Conservation (phyloP, 2,888 invertebrate species). For the Calameuta idolon region DNA sequence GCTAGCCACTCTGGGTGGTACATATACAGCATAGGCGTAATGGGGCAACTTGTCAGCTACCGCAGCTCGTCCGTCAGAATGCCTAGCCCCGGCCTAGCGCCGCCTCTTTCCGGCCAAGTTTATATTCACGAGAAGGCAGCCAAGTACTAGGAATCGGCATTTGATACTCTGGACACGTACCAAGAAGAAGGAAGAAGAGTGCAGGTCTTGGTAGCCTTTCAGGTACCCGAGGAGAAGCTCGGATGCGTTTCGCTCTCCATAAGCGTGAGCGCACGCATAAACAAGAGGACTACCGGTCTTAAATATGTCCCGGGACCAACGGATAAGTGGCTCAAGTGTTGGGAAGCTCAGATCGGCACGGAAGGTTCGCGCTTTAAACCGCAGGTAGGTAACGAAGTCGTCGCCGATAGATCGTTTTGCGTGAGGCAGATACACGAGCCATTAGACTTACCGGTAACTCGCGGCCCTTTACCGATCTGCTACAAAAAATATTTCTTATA, state of each 20-base stretch:
- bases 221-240: constrained; percentile 15
- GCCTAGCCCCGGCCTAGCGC: constrained; percentile 25
- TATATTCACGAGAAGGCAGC: constrained; percentile 35
- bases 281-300: constrained; percentile 56
- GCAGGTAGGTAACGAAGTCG: background rate
- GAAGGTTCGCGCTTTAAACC: background rate
- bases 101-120: constrained; percentile 29
- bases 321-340: constrained; percentile 35
- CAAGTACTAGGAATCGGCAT: constrained; percentile 50
- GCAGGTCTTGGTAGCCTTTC: background rate
- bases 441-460: background rate
- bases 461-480: background rate
- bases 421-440: background rate
- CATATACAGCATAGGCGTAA: constrained; percentile 55
- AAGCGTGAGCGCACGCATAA: constrained; percentile 48
- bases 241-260: constrained; percentile 38
- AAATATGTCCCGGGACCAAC: constrained; percentile 45
- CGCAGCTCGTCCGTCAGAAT: constrained; percentile 56
- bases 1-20: constrained; percentile 56
- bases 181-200: constrained; percentile 5
- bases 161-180: constrained; percentile 57
- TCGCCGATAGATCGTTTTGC: background rate
- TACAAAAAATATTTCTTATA: background rate
- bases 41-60: constrained; percentile 62
- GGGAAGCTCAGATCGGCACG: constrained; percentile 23